Percentiles rank a stretch among this genome's conserved stretches.
phyloP scores from a whole-genome alignment of 2,113 vertebrate species.

The Lota lota region DNA sequence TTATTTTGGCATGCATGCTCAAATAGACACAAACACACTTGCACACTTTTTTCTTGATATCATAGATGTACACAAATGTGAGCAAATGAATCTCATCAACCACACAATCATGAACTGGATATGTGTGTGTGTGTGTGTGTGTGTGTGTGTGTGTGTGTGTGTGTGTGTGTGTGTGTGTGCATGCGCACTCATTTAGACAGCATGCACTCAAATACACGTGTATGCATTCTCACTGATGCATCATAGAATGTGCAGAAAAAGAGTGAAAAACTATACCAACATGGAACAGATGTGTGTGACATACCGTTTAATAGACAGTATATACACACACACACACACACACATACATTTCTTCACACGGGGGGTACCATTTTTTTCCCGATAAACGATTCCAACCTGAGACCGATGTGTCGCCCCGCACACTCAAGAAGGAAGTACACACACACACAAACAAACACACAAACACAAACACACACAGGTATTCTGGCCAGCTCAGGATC shows the following conservation, averaged over 20 bases:
- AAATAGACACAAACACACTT: constrained; percentile 12
- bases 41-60: constrained; percentile 24
- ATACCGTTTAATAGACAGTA: background rate
- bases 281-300: background rate
- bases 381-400: no score
- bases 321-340: background rate
- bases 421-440: constrained; percentile 2
- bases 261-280: background rate
- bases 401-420: no score
- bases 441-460: constrained; percentile 23
- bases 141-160: no score
- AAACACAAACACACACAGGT: constrained; percentile 13
- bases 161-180: no score
- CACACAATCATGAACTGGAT: no score
- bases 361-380: no score
- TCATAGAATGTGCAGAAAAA: no score
- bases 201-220: no score
- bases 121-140: no score
- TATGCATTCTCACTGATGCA: no score
- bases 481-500: constrained; percentile 1
- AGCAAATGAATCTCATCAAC: no score
- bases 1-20: background rate
- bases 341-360: background rate
- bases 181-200: no score
- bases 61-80: background rate